phyloP scores from a whole-genome alignment of 2,797 vertebrate species.

The Orientallactaga sibirica region DNA sequence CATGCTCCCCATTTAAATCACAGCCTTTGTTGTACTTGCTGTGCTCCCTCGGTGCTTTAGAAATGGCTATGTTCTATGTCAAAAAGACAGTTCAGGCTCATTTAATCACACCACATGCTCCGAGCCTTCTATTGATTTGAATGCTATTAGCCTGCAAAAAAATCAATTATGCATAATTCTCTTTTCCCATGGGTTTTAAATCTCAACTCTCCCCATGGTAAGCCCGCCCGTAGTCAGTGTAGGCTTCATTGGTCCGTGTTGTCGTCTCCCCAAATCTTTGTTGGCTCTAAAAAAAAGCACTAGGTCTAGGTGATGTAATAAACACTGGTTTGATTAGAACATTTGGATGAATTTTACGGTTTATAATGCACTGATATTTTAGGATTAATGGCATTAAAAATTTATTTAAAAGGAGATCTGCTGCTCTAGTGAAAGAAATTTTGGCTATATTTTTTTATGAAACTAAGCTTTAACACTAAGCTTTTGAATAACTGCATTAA shows the following conservation, averaged over 20 bases:
- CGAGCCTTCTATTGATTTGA: background rate
- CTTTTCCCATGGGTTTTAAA: slow-evolving; percentile 17
- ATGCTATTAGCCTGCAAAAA: background rate
- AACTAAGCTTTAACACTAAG: no score
- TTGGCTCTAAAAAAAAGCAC: slow-evolving; percentile 9
- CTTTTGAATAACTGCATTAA: no score
- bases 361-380: slow-evolving; percentile 16
- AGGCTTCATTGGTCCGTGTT: slow-evolving; percentile 13
- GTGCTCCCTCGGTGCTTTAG: background rate
- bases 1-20: background rate
- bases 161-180: background rate
- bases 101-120: background rate
- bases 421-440: no score
- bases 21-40: background rate
- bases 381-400: slow-evolving; percentile 11
- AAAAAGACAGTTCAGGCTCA: background rate
- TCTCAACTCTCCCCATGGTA: background rate
- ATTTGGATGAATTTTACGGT: slow-evolving; percentile 6
- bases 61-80: background rate
- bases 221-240: background rate
- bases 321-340: slow-evolving; percentile 34
- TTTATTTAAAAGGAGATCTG: background rate
- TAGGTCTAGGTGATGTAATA: slow-evolving; percentile 25
- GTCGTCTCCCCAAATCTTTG: background rate
- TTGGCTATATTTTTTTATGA: no score